phyloP scores from a whole-genome alignment of 53 echinoderm and acorn worm species.

The Stichopus horrens region DNA sequence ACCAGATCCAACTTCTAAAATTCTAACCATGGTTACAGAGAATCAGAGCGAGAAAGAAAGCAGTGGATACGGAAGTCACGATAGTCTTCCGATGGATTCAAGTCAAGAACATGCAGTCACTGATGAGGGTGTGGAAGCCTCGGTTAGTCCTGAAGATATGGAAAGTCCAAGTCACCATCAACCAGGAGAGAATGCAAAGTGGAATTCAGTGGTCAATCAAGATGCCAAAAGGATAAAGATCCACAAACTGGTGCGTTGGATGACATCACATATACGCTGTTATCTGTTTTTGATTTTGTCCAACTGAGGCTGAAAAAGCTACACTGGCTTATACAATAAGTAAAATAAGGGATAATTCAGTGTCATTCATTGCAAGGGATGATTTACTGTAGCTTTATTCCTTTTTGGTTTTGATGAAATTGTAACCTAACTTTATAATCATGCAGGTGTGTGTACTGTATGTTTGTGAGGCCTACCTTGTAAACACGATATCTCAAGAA shows the following conservation, averaged over 20 bases:
- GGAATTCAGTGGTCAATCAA: not conserved
- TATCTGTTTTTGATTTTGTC: too few relatives aligned
- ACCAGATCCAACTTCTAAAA: not conserved
- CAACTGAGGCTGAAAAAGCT: too few relatives aligned
- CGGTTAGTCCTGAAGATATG: not conserved
- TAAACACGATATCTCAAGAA: too few relatives aligned
- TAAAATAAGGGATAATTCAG: too few relatives aligned
- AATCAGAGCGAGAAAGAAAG: constrained; percentile 25
- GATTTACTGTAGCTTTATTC: too few relatives aligned
- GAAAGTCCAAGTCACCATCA: not conserved
- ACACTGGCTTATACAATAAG: too few relatives aligned
- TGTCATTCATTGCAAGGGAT: too few relatives aligned
- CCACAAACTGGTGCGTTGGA: not conserved
- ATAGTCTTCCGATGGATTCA: constrained; percentile 20
- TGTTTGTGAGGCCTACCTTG: too few relatives aligned
- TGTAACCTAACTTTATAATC: too few relatives aligned
- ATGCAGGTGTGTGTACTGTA: too few relatives aligned
- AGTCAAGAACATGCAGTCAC: not conserved
- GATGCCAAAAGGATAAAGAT: constrained; percentile 19
- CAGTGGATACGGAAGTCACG: constrained; percentile 44
- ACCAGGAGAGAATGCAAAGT: not conserved
- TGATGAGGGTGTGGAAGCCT: not conserved
- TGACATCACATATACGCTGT: too few relatives aligned
- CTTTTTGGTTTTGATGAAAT: too few relatives aligned
- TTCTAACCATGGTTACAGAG: constrained; percentile 13